Evolutionary conservation across 92 coral and sea anemone species (phyloP), one percentile per base, ranked within the genome.

Genomic region (Parazoanthus atlanticus): DNA sequence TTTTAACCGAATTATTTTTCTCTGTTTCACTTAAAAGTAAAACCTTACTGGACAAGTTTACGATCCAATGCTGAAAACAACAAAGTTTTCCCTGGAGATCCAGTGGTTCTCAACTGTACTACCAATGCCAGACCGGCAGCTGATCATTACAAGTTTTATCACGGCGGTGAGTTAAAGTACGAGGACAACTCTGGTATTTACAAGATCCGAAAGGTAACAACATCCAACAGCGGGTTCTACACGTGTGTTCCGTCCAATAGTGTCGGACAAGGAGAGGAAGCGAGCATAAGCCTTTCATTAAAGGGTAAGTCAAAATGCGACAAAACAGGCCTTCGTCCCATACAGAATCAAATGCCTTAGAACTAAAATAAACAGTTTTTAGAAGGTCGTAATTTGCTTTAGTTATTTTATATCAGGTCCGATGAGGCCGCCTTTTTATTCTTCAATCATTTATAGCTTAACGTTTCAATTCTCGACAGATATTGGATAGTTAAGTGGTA

Each of bases 211-310:
- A 30, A 31, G 2, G 17, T 25, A 13, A 71, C 34, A 1, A 31
- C 17, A 2, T 29, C 34, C 76, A 30, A 71, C n/a, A 6, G 6
- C 23, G 76, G 76, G 21, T 6, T 29, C 19, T 30, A 71, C 36
- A 71, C 76, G 76, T 71, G 76, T 71, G 76, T 71, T 30, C 76
- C 76, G 6, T 71, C 40, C 23, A 71, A 71, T n/a, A 17, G 10
- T 30, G 21, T 71, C 1, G 76, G 76, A 3, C 19, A 15, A 5
- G 76, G 76, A 32, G 34, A 71, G 23, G 76, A 29, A 71, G 40
- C 69, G 10, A 61, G 8, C 2, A 52, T 52, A 13, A 52, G 58
- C 21, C 58, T 52, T 3, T 52, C 58, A 52, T 16, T 52, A 0
- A 52, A 16, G 12, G 19, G 58, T 52, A 13, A 11, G 49, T 46